phyloP scores from a whole-genome alignment of 2,888 invertebrate genomes.

The Tillus elongatus region DNA sequence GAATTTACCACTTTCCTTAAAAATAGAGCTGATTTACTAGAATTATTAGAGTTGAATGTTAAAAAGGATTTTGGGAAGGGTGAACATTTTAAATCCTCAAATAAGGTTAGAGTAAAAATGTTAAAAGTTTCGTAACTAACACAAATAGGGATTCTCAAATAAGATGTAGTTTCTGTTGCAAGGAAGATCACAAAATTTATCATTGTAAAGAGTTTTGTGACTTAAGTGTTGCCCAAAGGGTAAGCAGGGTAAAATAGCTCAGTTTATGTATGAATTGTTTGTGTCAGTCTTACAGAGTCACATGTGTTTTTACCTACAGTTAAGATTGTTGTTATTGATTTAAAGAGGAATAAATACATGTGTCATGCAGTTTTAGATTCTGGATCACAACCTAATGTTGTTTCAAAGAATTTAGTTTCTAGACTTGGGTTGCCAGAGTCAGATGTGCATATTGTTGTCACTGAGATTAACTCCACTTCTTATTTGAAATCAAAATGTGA shows the following conservation, averaged over 20 bases:
- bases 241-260: slow-evolving; percentile 10
- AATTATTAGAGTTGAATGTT: not conserved
- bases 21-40: slow-evolving; percentile 1
- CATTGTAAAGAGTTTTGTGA: slow-evolving; percentile 6
- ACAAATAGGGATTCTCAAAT: not conserved
- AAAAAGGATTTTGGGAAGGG: not conserved
- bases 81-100: not conserved
- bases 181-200: slow-evolving; percentile 9
- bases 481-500: not conserved
- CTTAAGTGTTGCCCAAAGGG: slow-evolving; percentile 9
- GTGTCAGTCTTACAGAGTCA: slow-evolving; percentile 10
- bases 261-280: slow-evolving; percentile 19
- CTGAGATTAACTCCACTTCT: not conserved
- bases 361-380: slow-evolving; percentile 5
- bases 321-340: not conserved
- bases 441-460: not conserved
- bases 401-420: not conserved
- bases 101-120: not conserved
- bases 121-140: not conserved
- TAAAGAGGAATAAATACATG: not conserved
- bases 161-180: slow-evolving; percentile 4
- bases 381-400: slow-evolving; percentile 5
- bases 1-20: not conserved
- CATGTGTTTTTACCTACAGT: slow-evolving; percentile 1
- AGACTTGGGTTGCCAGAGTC: not conserved